Evolutionary conservation across 1,140 invertebrate species (phyloP).

Genomic region (Drosophila nannoptera): DNA sequence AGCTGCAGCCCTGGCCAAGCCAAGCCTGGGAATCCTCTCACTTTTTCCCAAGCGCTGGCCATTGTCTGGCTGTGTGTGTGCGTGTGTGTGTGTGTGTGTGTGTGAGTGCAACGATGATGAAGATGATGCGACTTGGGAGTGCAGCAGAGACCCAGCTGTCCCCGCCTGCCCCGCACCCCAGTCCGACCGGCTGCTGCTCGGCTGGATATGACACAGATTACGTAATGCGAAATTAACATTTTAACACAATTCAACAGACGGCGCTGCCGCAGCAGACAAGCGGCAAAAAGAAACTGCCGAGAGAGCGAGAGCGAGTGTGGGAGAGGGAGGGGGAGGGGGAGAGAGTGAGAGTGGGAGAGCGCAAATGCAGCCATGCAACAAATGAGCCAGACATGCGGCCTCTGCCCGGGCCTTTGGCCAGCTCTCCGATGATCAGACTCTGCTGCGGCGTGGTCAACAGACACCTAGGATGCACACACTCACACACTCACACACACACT

Average conservation of each 20-base stretch:
- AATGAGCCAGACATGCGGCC: conserved; percentile 47
- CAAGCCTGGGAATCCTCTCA: conserved; percentile 76
- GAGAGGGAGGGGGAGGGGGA: not conserved
- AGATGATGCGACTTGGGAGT: conserved; percentile 46
- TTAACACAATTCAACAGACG: conserved; percentile 73
- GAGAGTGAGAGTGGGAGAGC: not conserved
- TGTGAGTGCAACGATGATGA: conserved; percentile 52
- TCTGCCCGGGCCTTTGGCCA: conserved; percentile 38
- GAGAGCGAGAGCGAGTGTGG: conserved; percentile 10
- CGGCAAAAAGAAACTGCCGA: conserved; percentile 23
- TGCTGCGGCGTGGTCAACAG: conserved; percentile 47
- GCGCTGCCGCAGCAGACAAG: conserved; percentile 38
- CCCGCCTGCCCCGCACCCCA: not conserved
- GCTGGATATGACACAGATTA: conserved; percentile 76
- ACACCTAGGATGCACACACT: conserved; percentile 23
- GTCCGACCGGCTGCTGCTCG: conserved; percentile 19
- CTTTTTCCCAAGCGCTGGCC: conserved; percentile 68
- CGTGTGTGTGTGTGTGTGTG: conserved; percentile 3
- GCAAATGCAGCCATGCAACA: conserved; percentile 26
- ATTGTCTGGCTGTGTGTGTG: conserved; percentile 44
- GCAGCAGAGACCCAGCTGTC: conserved; percentile 38
- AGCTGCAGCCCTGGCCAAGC: conserved; percentile 42
- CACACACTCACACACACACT: conserved; percentile 14
- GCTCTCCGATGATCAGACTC: conserved; percentile 52
- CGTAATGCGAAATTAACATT: conserved; percentile 75